Evolutionary conservation across 2,888 invertebrate species (phyloP), one percentile per base, ranked within the genome.

Genomic region (Drosophila histrio): DNA sequence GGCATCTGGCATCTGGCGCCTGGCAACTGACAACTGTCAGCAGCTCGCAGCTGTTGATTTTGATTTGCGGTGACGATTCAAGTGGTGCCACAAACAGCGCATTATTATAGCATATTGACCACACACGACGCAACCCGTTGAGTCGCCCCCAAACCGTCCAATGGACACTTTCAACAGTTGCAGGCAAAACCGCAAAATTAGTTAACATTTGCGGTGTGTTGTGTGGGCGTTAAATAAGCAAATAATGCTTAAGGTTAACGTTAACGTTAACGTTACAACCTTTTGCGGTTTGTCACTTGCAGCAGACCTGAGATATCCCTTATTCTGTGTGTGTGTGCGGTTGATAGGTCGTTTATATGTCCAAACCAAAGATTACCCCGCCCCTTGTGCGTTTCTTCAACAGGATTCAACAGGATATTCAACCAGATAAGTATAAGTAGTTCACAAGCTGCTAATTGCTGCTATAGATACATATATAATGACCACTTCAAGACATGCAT

Each of bases 281-380:
- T 80, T 86, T 78, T 83, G 88, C 47, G 84, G 88, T 78, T 72
- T 83, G 88, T 84, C 88, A 87, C 83, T 82, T 87, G 79, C 72
- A 74, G 66, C 58, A 46, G 41, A 49, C 39, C 28, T 44, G 21
- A 24, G 41, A 41, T 49, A 46, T n/a, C 17, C 9, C 2, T 11
- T 7, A n/a, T 0, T 3, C 1, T 26, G 11, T 2, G 32, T 9
- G 11, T 21, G 44, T 22, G 47, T 66, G 65, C 22, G 61, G 46
- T 61, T 38, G n/a, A 38, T 50, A 36, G 44, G 53, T 50, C 68
- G 62, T 56, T 63, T 61, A 49, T 57, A 58, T 30, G 47, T 13
- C 36, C 49, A 13, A 21, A 67, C 62, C 32, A 38, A 19, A 9
- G 11, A 19, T 19, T 38, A 38, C 11, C 49, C 21, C 11, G 26